Evolutionary conservation across 2,113 vertebrate genomes (phyloP).

Genomic region (Vireo altiloquus): DNA sequence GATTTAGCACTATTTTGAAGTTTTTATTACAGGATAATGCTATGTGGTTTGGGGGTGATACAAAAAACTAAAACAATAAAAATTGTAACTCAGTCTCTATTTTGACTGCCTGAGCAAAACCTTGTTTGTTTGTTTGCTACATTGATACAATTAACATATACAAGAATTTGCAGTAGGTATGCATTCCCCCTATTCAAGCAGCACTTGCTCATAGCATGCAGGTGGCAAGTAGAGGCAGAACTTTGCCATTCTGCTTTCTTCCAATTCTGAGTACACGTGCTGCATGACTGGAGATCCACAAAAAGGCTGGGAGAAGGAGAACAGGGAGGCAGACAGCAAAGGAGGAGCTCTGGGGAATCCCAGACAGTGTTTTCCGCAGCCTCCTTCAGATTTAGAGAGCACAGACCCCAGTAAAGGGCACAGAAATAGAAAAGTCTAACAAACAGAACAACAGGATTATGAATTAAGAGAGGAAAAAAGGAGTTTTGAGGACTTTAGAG

Average conservation of each 20-base stretch:
- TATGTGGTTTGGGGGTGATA: not conserved
- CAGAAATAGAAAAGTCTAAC: not conserved
- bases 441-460: not conserved
- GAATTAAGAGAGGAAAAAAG: not conserved
- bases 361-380: not conserved
- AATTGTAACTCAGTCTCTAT: not conserved
- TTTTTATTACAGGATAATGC: not conserved
- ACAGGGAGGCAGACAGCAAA: not conserved
- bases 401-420: not conserved
- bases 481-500: not conserved
- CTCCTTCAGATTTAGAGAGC: not conserved
- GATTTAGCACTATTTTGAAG: not conserved
- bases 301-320: not conserved
- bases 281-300: not conserved
- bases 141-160: not conserved
- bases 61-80: not conserved
- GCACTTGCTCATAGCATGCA: not conserved
- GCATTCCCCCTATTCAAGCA: not conserved
- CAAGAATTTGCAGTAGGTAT: not conserved
- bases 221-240: not conserved
- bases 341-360: not conserved
- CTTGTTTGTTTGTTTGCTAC: not conserved
- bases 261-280: not conserved
- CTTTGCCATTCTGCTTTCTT: not conserved
- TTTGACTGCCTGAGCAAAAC: not conserved